Base-by-base conservation (phyloP, 2,113 vertebrate genomes). In the Scortum barcoo region DNA sequence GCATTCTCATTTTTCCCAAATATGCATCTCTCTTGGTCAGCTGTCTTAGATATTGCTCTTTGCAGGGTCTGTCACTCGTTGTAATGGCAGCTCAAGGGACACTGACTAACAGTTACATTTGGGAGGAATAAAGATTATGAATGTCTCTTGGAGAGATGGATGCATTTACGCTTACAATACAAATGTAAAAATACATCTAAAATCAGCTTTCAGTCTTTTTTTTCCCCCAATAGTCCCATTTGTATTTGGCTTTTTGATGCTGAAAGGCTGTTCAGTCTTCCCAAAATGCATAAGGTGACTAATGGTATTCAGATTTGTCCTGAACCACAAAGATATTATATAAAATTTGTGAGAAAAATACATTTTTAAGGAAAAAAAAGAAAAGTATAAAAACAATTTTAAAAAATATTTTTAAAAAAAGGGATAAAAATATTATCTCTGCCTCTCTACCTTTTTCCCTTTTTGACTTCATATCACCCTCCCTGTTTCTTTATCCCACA, bases 391-490 rank as follows among this genome's bases (percentile, higher is more conserved):
- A 66, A 17, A 22, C 3, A 26, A 40, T 12, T 36, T n/a, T n/a
- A n/a, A n/a, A n/a, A 65, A 56, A 56, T 20, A 56, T 20, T 0
- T 3, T 3, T 20, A 62, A 44, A 30, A 20, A 33, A 22, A 46
- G 7, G 28, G 17, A 8, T 40, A 24, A 19, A 75, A 51, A 30
- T 6, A 0, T 5, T 30, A 30, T 40, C 10, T 60, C 19, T n/a
- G 22, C 13, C 13, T 66, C 51, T 56, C 20, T 46, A n/a, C 12
- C 2, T 54, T 33, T 77, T 40, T 60, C 63, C 26, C 51, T 77
- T 56, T 78, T 19, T 69, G 33, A 79, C 62, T 84, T 86, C 62
- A 20, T 28, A 46, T 81, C 69, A 48, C 63, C 72, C 57, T 6
- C 56, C 22, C 56, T 38, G 65, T 28, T 20, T 54, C 61, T 77